Evolutionary conservation across 2,113 vertebrate genomes (phyloP).

Genomic region (Chloropsis cyanopogon): DNA sequence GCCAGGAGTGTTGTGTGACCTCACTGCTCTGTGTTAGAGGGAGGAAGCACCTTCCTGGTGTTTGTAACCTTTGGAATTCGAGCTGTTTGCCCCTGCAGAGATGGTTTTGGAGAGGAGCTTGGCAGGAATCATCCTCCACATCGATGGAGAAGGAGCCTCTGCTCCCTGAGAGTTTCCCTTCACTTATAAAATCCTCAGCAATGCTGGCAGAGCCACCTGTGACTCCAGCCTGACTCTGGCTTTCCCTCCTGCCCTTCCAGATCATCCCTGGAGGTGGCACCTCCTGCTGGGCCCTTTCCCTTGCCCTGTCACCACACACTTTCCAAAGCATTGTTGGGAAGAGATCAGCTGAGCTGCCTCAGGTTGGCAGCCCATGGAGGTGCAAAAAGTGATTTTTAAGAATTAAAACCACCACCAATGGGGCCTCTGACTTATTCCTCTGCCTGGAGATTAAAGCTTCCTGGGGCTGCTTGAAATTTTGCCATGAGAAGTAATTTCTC

Average conservation of each 20-base stretch:
- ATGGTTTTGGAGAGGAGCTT: background rate
- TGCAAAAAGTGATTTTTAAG: background rate
- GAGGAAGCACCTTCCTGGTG: background rate
- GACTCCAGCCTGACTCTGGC: background rate
- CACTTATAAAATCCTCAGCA: background rate
- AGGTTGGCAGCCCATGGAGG: background rate
- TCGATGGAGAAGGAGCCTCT: rapidly evolving
- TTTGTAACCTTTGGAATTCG: background rate
- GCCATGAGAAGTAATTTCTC: background rate
- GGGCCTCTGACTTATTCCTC: background rate
- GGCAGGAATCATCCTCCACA: background rate
- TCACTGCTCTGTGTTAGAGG: background rate
- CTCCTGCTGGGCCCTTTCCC: background rate
- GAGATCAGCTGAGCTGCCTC: background rate
- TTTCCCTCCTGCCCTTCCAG: background rate
- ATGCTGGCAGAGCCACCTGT: background rate
- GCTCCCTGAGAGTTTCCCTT: background rate
- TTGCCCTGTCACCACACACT: background rate
- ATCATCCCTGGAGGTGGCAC: background rate
- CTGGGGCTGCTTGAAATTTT: background rate
- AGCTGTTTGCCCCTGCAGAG: background rate
- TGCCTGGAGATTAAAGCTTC: background rate
- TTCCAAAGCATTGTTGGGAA: background rate
- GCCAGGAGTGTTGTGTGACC: rapidly evolving
- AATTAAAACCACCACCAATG: background rate